Evolutionary conservation across 2,888 invertebrate genomes (phyloP), one percentile per base, ranked within the genome.

Genomic region (Nomada fucata): DNA sequence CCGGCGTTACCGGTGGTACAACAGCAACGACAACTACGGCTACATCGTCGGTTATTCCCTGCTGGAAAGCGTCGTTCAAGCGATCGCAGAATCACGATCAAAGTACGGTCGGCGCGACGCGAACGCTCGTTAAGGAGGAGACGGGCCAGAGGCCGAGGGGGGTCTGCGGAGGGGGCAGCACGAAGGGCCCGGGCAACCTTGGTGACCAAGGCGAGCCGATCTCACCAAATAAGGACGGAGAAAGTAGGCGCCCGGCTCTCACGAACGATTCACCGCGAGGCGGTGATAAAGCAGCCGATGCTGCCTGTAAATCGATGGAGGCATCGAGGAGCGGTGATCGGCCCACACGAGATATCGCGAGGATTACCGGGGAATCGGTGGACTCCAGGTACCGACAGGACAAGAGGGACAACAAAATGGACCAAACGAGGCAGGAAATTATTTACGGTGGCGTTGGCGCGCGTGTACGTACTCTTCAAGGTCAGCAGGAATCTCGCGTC

Each of bases 151-250:
- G 79, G 50, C 20, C 42, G 52, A 65, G 84, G 73, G 81, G 74
- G 76, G 68, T 71, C 61, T 55, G 59, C 44, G 85, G 81, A 74
- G 69, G 36, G 36, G 59, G 55, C 64, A 20, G 50, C 42, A 60
- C 76, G 82, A 91, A 90, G 90, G 90, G 90, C 85, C 86, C 75
- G 69, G 63, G 71, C 84, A 85, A 80, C 73, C 78, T 82, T 79
- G 86, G 79, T 69, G 86, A 85, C 84, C 88, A 85, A 80, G 88
- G 84, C 81, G 79, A 84, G 69, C 74, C 85, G 87, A 88, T 89
- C 86, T 87, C 89, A 36, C 90, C 90, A 89, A 92, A 90, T 90
- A 92, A 92, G 90, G 91, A 90, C 77, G 84, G 89, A 86, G 91
- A 92, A 90, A 91, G 91, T 89, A 89, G 90, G 87, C 89, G 84